Percentiles rank a stretch among this genome's conserved stretches.
phyloP scores from a whole-genome alignment of 2,113 vertebrate genomes.

The Gavialis gangeticus region DNA sequence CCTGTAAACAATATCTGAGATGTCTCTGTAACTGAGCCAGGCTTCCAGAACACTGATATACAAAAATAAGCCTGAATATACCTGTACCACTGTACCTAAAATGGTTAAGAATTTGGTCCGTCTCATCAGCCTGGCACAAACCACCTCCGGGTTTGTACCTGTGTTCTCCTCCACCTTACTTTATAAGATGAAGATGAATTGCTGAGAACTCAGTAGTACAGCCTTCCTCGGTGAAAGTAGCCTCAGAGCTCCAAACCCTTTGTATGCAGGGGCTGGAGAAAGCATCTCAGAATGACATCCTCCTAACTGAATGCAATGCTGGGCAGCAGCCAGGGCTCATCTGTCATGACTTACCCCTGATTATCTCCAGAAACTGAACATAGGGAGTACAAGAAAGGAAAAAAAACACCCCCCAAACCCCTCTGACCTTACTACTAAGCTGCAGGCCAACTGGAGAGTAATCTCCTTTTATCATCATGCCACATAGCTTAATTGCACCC shows the following conservation, averaged over 20 bases:
- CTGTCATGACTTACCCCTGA: background rate
- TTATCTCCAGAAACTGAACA: background rate
- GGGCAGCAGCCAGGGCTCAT: background rate
- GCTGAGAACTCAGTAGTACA: background rate
- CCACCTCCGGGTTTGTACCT: constrained; percentile 16
- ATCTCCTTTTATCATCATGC: background rate
- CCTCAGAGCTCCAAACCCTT: background rate
- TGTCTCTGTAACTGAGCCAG: background rate
- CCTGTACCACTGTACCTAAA: background rate
- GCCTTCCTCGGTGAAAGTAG: background rate
- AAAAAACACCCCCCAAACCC: background rate
- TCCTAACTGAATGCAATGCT: background rate
- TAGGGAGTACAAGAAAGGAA: background rate
- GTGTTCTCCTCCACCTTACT: constrained; percentile 14
- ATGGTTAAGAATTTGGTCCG: background rate
- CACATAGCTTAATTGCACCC: background rate
- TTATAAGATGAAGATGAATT: background rate
- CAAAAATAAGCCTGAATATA: background rate
- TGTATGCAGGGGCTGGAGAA: background rate
- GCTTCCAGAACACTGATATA: background rate
- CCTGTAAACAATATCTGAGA: background rate
- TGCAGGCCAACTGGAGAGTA: background rate
- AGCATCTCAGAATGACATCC: background rate
- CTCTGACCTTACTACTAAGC: background rate
- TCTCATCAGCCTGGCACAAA: background rate